These are phyloP conservation scores for Philereme vetulata DNA, from an alignment of 2,888 invertebrate genomes.

Conservation along the genomic window DNA sequence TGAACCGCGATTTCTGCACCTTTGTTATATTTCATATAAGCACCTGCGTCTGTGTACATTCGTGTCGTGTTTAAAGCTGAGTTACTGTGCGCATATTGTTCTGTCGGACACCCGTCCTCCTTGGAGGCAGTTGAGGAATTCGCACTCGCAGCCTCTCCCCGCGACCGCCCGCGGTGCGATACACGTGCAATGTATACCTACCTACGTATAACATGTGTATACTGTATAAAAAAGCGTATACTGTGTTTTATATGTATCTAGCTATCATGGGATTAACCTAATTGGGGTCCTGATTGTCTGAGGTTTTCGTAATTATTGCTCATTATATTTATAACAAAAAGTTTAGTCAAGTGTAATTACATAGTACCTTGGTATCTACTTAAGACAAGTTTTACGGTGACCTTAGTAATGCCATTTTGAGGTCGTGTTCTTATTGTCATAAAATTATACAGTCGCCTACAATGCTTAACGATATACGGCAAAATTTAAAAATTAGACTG, in stretches of 20 bases:
- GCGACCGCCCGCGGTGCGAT: conserved; percentile 27
- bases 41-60: conserved; percentile 14
- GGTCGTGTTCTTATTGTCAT: neutral
- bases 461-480: no score
- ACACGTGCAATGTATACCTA: conserved; percentile 16
- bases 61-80: conserved; percentile 17
- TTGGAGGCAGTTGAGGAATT: conserved; percentile 56
- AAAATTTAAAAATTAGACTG: no score
- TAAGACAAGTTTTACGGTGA: neutral
- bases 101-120: conserved; percentile 34
- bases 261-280: conserved; percentile 26
- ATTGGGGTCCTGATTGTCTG: conserved; percentile 29
- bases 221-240: no score
- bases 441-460: neutral
- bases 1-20: no score
- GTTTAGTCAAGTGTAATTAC: conserved; percentile 21
- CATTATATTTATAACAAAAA: conserved; percentile 24
- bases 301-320: conserved; percentile 25
- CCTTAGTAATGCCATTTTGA: neutral
- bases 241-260: conserved; percentile 10
- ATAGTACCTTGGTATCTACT: neutral
- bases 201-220: neutral
- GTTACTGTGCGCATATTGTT: conserved; percentile 11
- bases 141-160: conserved; percentile 27
- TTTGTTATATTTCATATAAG: no score